Evolutionary conservation across 2,888 invertebrate genomes (phyloP).

Genomic region (Panorpa germanica): DNA sequence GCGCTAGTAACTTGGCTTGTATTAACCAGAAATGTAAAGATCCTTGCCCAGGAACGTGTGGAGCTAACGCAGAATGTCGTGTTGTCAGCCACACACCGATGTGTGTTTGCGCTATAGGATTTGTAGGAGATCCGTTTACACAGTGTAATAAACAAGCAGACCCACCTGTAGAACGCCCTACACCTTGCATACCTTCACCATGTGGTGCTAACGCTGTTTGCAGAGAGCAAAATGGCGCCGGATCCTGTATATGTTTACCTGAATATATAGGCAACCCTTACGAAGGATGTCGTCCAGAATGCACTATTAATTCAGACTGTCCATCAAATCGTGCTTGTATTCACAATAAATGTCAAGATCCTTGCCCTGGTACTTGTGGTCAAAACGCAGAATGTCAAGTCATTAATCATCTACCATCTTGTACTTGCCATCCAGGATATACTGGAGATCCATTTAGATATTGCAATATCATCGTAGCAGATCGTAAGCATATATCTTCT

Average conservation of each 20-base stretch:
- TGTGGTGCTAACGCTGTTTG: constrained; percentile 54
- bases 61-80: constrained; percentile 46
- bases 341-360: constrained; percentile 58
- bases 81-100: constrained; percentile 50
- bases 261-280: constrained; percentile 43
- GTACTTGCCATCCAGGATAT: constrained; percentile 36
- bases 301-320: constrained; percentile 62
- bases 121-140: constrained; percentile 41
- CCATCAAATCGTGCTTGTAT: constrained; percentile 50
- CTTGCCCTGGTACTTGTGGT: constrained; percentile 61
- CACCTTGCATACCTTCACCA: constrained; percentile 50
- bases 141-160: constrained; percentile 26
- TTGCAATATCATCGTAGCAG: constrained; percentile 31
- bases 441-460: constrained; percentile 43
- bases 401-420: constrained; percentile 57
- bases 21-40: constrained; percentile 53
- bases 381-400: constrained; percentile 53
- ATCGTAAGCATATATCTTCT: constrained; percentile 34
- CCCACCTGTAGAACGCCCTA: constrained; percentile 17
- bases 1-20: constrained; percentile 43
- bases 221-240: constrained; percentile 33
- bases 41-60: constrained; percentile 55
- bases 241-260: constrained; percentile 47
- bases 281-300: constrained; percentile 60
- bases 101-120: constrained; percentile 37